Evolutionary conservation across 2,888 invertebrate genomes (phyloP).

Genomic region (Clivina fossor): DNA sequence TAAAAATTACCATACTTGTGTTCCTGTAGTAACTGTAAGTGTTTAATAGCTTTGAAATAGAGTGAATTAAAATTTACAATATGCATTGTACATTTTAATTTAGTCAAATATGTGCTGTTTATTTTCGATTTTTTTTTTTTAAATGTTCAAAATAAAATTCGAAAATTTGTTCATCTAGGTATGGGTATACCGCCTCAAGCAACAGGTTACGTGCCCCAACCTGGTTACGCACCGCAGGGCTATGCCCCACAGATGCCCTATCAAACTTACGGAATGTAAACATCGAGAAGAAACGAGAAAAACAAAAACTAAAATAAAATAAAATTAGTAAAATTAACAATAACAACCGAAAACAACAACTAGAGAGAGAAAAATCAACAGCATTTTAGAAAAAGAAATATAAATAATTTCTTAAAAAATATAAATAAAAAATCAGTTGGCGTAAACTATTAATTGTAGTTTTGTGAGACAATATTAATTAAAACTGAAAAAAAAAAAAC

Average conservation of each 20-base stretch:
- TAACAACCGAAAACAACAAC: no score
- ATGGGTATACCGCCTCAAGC: slow-evolving; percentile 46
- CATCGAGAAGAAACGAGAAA: background rate
- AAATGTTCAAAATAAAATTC: no score
- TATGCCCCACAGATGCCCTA: slow-evolving; percentile 62
- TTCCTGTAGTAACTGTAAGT: no score
- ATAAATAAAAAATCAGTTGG: no score
- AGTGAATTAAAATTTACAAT: no score
- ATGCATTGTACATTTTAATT: no score
- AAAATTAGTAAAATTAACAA: no score
- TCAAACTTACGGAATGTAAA: slow-evolving; percentile 68
- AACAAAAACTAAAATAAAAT: background rate
- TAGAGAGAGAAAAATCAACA: no score
- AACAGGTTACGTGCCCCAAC: slow-evolving; percentile 52
- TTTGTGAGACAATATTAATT: slow-evolving; percentile 32
- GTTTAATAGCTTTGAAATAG: no score
- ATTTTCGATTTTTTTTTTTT: no score
- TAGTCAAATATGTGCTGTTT: no score
- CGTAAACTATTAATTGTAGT: slow-evolving; percentile 27
- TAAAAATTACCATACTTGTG: no score
- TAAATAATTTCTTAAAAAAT: slow-evolving; percentile 17
- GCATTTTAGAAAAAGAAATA: slow-evolving; percentile 3
- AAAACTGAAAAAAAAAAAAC: slow-evolving; percentile 14
- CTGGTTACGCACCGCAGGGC: slow-evolving; percentile 58
- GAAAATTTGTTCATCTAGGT: slow-evolving; percentile 27